phyloP scores from a whole-genome alignment of 2,888 invertebrate species.

The Eulithis testata region DNA sequence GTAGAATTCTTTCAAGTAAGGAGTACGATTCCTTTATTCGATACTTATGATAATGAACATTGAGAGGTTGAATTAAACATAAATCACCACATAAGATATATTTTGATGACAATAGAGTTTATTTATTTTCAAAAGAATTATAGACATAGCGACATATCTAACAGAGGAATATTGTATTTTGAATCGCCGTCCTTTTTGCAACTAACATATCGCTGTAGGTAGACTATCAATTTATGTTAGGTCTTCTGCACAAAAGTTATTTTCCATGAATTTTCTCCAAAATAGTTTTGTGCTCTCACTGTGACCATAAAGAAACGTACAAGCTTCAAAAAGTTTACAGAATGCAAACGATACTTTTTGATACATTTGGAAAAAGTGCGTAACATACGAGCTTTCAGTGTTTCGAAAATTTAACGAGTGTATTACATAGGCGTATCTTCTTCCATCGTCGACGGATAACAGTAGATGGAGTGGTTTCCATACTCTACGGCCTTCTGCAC shows the following conservation, averaged over 20 bases:
- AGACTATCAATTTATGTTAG: constrained; percentile 40
- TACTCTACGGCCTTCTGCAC: too few species aligned
- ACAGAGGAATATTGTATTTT: constrained; percentile 39
- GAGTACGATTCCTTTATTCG: constrained; percentile 35
- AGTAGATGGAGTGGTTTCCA: too few species aligned
- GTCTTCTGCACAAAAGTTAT: constrained; percentile 42
- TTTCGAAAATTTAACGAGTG: background rate
- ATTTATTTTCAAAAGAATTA: constrained; percentile 42
- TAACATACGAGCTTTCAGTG: constrained; percentile 3
- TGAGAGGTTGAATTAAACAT: constrained; percentile 35
- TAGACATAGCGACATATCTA: constrained; percentile 53
- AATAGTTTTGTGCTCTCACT: constrained; percentile 27
- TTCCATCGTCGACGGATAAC: too few species aligned
- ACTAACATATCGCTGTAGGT: constrained; percentile 70
- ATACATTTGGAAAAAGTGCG: background rate
- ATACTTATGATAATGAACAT: constrained; percentile 43
- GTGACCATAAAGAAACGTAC: constrained; percentile 17
- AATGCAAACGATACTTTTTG: background rate
- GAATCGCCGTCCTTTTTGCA: constrained; percentile 45
- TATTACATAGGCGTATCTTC: too few species aligned
- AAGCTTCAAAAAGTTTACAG: background rate
- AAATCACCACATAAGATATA: constrained; percentile 38
- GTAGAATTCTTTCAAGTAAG: constrained; percentile 40
- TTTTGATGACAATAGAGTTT: constrained; percentile 47
- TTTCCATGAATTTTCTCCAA: constrained; percentile 39